Conservation (phyloP, 2,113 vertebrate species). For the Neopipo cinnamomea region DNA sequence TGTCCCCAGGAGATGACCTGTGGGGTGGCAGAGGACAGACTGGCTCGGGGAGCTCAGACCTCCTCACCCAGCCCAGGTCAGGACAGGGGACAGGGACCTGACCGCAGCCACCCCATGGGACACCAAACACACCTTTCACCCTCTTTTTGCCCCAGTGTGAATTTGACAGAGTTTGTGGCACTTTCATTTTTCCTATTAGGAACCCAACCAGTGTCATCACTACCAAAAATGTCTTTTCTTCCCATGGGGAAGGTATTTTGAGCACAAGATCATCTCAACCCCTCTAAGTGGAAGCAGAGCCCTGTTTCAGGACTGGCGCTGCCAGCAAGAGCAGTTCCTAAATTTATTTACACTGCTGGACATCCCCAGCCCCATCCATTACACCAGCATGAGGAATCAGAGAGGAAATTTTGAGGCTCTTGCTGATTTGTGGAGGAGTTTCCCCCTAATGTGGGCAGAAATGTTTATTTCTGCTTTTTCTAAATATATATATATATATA, state of each 20-base stretch:
- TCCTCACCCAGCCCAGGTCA: neutral
- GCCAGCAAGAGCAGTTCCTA: neutral
- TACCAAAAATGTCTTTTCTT: neutral
- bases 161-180: neutral
- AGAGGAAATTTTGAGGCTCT: neutral
- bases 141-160: fast-evolving
- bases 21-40: neutral
- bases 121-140: neutral
- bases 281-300: neutral
- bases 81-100: fast-evolving
- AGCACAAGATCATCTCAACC: neutral
- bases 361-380: neutral
- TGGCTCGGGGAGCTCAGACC: neutral
- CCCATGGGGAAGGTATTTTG: neutral
- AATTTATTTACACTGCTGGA: neutral
- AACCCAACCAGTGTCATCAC: neutral
- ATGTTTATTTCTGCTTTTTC: neutral
- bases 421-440: neutral
- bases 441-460: neutral
- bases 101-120: neutral
- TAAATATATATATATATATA: neutral
- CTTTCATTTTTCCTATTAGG: neutral
- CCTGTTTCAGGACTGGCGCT: neutral
- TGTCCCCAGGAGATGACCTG: neutral
- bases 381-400: neutral